Base-by-base conservation (phyloP, 2,888 invertebrate species). In the Lepidocyrtinus sp. region DNA sequence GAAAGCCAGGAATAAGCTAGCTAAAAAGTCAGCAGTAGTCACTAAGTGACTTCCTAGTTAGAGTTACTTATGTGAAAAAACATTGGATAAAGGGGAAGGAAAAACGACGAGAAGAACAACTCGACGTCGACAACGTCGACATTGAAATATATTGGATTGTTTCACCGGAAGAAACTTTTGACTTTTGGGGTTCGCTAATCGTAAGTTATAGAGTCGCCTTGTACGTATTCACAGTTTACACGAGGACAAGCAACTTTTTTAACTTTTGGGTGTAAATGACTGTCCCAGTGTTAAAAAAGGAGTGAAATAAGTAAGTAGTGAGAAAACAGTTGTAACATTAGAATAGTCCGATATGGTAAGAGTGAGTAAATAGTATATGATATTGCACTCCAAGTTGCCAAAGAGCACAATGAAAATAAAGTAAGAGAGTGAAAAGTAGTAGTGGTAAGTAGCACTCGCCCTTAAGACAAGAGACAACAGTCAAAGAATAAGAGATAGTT, bases 151-250 rank as follows among this genome's bases (percentile, higher is more conserved):
- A 85, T 85, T 85, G 80, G 84, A 83, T 74, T 82, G 79, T 83
- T 83, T 83, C 81, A 82, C 83, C 82, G 81, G 83, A 86, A 85
- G 82, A 86, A 86, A 86, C 82, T 86, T 85, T 84, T 84, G 86
- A 86, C 85, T 85, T 86, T 86, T 86, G 86, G 86, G 86, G 85
- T 86, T 84, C 86, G 84, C 86, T 86, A 86, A 86, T 86, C 86
- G 86, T 86, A 86, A 86, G 86, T 86, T 86, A 86, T 86, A 85
- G 86, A 85, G 86, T 86, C 85, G 82, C 84, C 83, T 78, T 50
- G 50, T 50, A 63, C 72, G 59, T 73, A 68, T 65, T 75, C 75
- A 74, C 80, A 71, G 68, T 78, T 81, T 76, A 71, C 74, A 65
- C 71, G 55, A 72, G 46, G 71, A 70, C 77, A 68, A 46, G 61